Evolutionary conservation across 30 jellyfish, hydroid and myxozoan species (phyloP), one percentile per base, ranked within the genome.

Genomic region (Turritopsis dohrnii): DNA sequence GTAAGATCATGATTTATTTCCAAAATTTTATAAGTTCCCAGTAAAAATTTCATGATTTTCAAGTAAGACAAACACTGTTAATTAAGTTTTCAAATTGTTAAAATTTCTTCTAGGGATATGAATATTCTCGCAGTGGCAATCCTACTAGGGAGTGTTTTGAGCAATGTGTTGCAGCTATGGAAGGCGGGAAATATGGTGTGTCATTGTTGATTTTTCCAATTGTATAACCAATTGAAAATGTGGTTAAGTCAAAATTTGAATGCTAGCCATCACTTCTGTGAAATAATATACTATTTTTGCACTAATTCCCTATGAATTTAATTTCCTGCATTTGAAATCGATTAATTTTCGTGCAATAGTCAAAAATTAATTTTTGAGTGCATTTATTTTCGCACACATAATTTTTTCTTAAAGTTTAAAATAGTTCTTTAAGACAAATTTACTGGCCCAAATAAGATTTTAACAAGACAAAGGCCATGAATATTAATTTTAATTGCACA

Each of bases 71-170:
- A 3, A 5, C 5, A 41, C 5, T 41, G 13, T 41, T 41, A 3
- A 3, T 41, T 41, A 5, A 41, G 9, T 41, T 41, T 41, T 41
- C 13, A 41, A 5, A 41, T 41, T 41, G 60, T 41, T 41, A 13
- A 3, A 41, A 41, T 7, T n/a, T 69, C 21, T 29, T 81, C 21
- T 79, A 94, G 99, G 97, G 97, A 4, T 94, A 89, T 84, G 99
- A 94, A 28, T 94, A 94, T 74, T 88, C 97, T 18, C 85, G 99
- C 75, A 85, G 97, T 84, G 99, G 99, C 21, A 94, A 94, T 54
- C 99, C 99, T 26, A 94, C 99, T 17, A 83, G 99, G 60, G 90
- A 89, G 19, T 88, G 96, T 79, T 89, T 94, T 79, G 99, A 94
- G 77, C 88, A 86, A 79, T 86, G 96, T 80, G 85, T 94, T 0